Evolutionary conservation across 2,888 invertebrate species (phyloP).

Genomic region (Drosophila tripunctata): DNA sequence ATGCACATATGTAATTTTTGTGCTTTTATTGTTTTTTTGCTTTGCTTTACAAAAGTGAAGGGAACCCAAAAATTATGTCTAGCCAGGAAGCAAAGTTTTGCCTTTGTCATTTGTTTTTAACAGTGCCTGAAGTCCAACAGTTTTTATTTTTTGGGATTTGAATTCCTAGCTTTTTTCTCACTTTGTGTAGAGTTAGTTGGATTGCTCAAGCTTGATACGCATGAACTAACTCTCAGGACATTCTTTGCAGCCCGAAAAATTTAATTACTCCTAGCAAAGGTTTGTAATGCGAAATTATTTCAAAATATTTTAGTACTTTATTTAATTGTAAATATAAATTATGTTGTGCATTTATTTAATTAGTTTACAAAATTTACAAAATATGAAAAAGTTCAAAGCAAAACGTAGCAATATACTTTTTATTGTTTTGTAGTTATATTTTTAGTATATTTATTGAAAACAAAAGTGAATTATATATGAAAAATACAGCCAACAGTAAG

Average conservation of each 20-base stretch:
- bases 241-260: conserved; percentile 7
- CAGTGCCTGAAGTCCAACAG: conserved; percentile 23
- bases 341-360: not conserved
- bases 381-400: no score
- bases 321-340: not conserved
- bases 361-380: no score
- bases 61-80: conserved; percentile 73
- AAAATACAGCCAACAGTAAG: no score
- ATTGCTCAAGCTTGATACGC: conserved; percentile 27
- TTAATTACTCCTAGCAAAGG: conserved; percentile 1
- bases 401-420: no score
- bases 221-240: conserved; percentile 22
- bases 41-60: conserved; percentile 50
- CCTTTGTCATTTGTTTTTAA: conserved; percentile 66
- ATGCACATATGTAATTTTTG: conserved; percentile 32
- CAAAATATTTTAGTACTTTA: not conserved
- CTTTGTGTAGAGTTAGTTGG: conserved; percentile 25
- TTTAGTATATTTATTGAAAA: no score
- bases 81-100: conserved; percentile 75
- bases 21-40: conserved; percentile 22
- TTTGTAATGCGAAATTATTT: not conserved
- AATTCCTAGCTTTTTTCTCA: not conserved
- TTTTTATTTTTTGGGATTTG: conserved; percentile 12
- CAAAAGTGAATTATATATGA: no score
- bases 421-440: no score